Base-by-base conservation (phyloP, 2,113 vertebrate species). In the Corapipo altera region DNA sequence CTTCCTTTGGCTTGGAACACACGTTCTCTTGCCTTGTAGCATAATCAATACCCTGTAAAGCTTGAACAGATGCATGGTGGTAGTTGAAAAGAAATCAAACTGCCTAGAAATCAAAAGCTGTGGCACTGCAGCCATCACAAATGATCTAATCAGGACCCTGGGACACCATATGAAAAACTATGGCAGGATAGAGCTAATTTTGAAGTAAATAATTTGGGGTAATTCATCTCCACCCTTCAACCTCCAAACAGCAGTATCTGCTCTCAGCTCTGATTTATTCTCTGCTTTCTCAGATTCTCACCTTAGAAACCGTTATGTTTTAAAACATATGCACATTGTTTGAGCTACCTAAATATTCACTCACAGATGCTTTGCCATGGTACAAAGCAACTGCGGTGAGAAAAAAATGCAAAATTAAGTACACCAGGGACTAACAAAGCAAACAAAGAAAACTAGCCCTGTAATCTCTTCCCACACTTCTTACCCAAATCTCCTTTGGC, bases 401-500 rank as follows among this genome's bases (percentile, higher is more conserved):
- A 93, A 83, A 55, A 55, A 2, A 12, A n/a, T 2, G 3, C 69
- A 86, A 93, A 95, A 91, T 77, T 41, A 93, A 88, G 48, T 74
- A 66, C 70, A 41, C 84, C 33, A 39, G 73, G 84, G 94, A 44
- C 84, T 62, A 93, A 92, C 79, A 94, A 94, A 96, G 93, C 39
- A 93, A 88, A 94, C 92, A 96, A 96, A 91, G 93, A 80, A 57
- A 73, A 59, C 52, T 44, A 81, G 72, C 61, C 22, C 6, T 70
- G 87, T 95, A 91, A 95, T 92, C 81, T 88, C 96, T 97, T 97
- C 96, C 95, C 95, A 96, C 96, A 95, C 66, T 96, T 93, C 91
- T 97, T 96, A 82, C 81, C 91, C 85, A 95, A 93, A 96, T 86
- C 92, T 91, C 89, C 84, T 90, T 86, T 95, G 95, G 94, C 94